phyloP scores from a whole-genome alignment of 2,797 vertebrate genomes.

The Psittacula derbiana region DNA sequence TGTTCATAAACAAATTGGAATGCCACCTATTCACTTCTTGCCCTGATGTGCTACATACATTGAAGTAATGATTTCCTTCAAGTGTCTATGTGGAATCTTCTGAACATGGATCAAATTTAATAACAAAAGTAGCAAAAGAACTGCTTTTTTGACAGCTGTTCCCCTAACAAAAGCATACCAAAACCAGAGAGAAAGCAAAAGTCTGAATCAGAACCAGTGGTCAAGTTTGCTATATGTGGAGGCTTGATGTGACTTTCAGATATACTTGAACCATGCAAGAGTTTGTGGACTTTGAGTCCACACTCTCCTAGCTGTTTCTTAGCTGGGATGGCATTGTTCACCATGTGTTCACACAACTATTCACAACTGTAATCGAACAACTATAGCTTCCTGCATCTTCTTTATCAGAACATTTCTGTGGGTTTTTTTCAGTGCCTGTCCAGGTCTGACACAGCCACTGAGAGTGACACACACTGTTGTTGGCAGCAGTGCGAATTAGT shows the following conservation, averaged over 20 bases:
- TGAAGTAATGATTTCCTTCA: neutral
- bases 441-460: neutral
- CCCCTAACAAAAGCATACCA: neutral
- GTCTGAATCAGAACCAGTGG: fast-evolving
- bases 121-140: neutral
- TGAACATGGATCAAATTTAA: neutral
- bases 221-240: neutral
- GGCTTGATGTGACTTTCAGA: neutral
- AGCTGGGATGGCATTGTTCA: neutral
- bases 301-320: neutral
- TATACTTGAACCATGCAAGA: neutral
- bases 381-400: neutral
- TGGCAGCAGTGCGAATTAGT: neutral
- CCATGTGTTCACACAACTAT: fast-evolving
- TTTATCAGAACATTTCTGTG: neutral
- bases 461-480: neutral
- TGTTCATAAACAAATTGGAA: neutral
- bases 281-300: neutral
- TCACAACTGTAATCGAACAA: neutral
- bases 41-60: neutral
- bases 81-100: neutral
- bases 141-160: neutral
- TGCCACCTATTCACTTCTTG: neutral
- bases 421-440: neutral
- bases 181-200: neutral